Percentiles rank a stretch among this genome's conserved stretches.
Conservation (phyloP, 2,888 invertebrate species). For the Busseola fusca region DNA sequence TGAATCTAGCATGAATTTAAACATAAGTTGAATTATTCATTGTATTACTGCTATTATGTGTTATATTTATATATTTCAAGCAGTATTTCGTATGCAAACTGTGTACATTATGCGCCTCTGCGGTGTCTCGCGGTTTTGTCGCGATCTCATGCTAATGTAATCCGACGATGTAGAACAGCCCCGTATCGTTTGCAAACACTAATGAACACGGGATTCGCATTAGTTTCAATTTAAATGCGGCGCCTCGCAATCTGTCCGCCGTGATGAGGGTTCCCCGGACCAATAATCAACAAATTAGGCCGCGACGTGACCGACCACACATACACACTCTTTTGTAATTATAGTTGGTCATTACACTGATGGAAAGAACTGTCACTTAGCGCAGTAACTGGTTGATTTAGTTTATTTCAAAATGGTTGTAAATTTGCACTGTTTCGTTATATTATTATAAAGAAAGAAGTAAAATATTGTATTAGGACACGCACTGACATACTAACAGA, state of each 20-base stretch:
- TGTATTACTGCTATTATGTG: background rate
- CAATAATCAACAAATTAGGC: constrained; percentile 52
- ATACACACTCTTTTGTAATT: constrained; percentile 28
- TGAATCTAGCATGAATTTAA: background rate
- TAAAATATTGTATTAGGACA: background rate
- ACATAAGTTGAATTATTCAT: constrained; percentile 18
- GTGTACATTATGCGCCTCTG: constrained; percentile 7
- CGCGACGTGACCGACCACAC: constrained; percentile 34
- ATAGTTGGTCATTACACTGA: constrained; percentile 13
- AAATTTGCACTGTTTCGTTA: background rate
- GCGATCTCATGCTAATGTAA: constrained; percentile 41
- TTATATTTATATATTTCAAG: constrained; percentile 10
- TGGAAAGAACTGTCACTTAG: constrained; percentile 1
- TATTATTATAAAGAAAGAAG: background rate
- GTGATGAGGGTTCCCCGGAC: constrained; percentile 50
- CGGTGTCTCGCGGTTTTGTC: constrained; percentile 19
- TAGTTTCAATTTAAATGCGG: constrained; percentile 56
- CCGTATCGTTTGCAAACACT: constrained; percentile 29
- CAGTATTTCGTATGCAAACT: constrained; percentile 31
- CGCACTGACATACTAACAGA: background rate
- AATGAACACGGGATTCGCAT: constrained; percentile 53
- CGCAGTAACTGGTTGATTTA: background rate
- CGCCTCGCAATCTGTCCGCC: constrained; percentile 38
- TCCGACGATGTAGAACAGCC: constrained; percentile 15
- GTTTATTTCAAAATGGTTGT: too few species aligned